These are phyloP conservation scores for Drosophila varians DNA, from an alignment of 1,140 invertebrate genomes.

Conservation along the genomic window DNA sequence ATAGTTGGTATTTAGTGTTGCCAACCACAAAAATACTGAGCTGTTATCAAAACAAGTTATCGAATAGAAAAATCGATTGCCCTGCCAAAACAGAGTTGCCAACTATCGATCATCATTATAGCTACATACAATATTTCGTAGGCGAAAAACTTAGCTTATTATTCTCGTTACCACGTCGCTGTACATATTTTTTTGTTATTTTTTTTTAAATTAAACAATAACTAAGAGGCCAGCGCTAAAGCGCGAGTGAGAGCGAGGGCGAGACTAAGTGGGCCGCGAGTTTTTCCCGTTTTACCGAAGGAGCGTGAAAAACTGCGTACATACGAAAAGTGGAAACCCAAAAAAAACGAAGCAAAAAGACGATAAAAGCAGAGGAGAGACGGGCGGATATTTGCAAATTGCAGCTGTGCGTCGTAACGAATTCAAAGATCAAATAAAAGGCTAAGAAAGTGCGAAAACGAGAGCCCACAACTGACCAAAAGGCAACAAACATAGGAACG, in stretches of 20 bases:
- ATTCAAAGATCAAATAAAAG: slow-evolving; percentile 8
- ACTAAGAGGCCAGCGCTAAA: slow-evolving; percentile 11
- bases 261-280: slow-evolving; percentile 25
- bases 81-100: neutral
- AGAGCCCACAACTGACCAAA: neutral
- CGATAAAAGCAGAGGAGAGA: slow-evolving; percentile 7
- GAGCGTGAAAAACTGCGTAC: slow-evolving; percentile 46
- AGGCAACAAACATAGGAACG: neutral
- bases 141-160: slow-evolving; percentile 26
- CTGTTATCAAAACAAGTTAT: too few species aligned
- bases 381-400: slow-evolving; percentile 15
- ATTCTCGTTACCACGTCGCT: slow-evolving; percentile 5
- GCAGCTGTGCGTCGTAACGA: slow-evolving; percentile 67
- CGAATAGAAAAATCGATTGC: neutral
- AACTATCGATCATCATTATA: neutral
- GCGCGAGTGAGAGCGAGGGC: slow-evolving; percentile 1
- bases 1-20: too few species aligned
- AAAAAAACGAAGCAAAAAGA: slow-evolving; percentile 7
- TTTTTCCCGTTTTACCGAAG: slow-evolving; percentile 28
- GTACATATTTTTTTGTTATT: slow-evolving; percentile 27
- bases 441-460: neutral
- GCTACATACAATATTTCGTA: slow-evolving; percentile 24
- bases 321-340: slow-evolving; percentile 34
- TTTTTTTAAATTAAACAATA: slow-evolving; percentile 27
- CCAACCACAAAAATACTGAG: too few species aligned